phyloP scores from a whole-genome alignment of 1,140 invertebrate species.

The Tetranychus cinnabarinus region DNA sequence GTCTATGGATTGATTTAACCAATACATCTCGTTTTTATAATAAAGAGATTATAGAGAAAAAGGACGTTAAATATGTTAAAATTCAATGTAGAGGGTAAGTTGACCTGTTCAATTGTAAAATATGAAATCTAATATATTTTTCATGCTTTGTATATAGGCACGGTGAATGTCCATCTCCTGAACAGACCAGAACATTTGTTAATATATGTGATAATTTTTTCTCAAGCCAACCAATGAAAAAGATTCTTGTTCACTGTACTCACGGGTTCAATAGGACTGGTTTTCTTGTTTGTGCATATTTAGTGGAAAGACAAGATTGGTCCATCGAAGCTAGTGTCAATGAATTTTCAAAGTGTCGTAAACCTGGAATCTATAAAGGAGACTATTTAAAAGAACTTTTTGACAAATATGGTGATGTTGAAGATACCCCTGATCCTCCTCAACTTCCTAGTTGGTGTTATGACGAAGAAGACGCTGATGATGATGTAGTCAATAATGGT shows the following conservation, averaged over 20 bases:
- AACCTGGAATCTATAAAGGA: conserved; percentile 41
- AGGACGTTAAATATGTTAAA: conserved; percentile 54
- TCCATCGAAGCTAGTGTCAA: conserved; percentile 50
- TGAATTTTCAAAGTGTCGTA: conserved; percentile 37
- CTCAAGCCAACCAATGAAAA: conserved; percentile 7
- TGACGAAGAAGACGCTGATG: conserved; percentile 3
- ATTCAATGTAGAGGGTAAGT: conserved; percentile 45
- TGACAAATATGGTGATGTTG: conserved; percentile 45
- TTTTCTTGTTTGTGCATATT: conserved; percentile 71
- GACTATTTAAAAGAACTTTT: conserved; percentile 35
- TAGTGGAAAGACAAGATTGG: conserved; percentile 46
- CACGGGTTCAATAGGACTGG: conserved; percentile 96
- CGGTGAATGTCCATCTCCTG: conserved; percentile 17
- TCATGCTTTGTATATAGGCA: conserved; percentile 8
- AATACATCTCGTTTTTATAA: conserved; percentile 84
- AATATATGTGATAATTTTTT: conserved; percentile 16
- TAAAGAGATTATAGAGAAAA: conserved; percentile 35
- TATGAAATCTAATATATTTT: no score
- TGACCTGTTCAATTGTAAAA: no score
- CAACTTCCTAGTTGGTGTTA: conserved; percentile 55
- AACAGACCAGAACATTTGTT: conserved; percentile 19
- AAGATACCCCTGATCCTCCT: conserved; percentile 42
- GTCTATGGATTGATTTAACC: conserved; percentile 86
- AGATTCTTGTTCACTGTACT: conserved; percentile 66
- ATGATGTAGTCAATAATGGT: neutral